Evolutionary conservation across 1,140 invertebrate genomes (phyloP).

Genomic region (Panagrolaimus sp.): DNA sequence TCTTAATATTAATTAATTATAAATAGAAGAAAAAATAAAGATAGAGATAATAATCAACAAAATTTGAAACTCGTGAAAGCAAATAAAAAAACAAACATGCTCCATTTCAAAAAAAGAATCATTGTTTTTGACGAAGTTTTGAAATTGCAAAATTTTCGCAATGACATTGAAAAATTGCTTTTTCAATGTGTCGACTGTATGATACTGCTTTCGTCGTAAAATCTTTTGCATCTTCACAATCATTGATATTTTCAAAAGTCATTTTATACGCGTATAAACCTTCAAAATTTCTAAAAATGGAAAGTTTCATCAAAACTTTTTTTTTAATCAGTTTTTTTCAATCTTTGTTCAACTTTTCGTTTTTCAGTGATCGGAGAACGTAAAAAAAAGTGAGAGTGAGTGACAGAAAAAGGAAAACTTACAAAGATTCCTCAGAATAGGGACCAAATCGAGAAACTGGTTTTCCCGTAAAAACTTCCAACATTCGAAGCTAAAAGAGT

Average conservation of each 20-base stretch:
- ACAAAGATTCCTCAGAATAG: neutral
- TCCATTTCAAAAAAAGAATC: no score
- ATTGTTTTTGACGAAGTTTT: neutral
- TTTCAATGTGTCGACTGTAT: slow-evolving; percentile 12
- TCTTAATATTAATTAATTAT: no score
- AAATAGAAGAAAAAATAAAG: no score
- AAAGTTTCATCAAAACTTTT: no score
- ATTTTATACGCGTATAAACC: neutral
- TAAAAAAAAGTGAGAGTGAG: neutral
- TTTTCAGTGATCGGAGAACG: no score
- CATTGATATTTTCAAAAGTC: neutral
- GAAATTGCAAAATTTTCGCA: slow-evolving; percentile 16
- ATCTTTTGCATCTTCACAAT: slow-evolving; percentile 10
- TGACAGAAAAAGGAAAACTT: neutral
- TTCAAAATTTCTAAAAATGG: slow-evolving; percentile 1
- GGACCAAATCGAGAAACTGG: neutral
- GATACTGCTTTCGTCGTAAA: neutral
- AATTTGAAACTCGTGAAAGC: no score
- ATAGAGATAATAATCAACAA: no score
- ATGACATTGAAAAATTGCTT: slow-evolving; percentile 1
- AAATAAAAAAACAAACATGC: no score
- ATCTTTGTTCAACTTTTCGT: no score
- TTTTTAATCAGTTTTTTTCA: no score
- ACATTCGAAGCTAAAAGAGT: neutral
- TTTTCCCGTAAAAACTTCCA: slow-evolving; percentile 13